Conservation (phyloP, 2,797 vertebrate genomes). For the Parotocinclus haroldoi region DNA sequence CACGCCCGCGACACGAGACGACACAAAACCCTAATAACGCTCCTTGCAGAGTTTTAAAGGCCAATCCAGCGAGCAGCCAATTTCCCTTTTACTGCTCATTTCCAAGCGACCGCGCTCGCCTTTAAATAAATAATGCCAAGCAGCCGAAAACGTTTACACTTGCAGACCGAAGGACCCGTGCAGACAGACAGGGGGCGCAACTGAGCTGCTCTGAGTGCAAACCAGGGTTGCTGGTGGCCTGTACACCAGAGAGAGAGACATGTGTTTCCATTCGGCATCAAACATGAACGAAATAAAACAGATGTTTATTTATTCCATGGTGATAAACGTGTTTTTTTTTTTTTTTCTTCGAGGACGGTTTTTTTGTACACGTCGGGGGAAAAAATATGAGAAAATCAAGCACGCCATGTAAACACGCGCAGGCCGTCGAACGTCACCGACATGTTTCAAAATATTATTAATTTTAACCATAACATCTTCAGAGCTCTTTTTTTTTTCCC, state of each 20-base stretch:
- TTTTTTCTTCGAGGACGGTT: conserved; percentile 21
- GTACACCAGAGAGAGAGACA: conserved; percentile 22
- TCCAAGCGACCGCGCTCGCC: background rate
- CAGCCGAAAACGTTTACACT: conserved; percentile 11
- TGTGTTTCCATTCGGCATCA: conserved; percentile 44
- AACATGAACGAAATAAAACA: conserved; percentile 42
- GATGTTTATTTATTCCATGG: conserved; percentile 22
- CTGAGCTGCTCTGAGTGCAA: conserved; percentile 16
- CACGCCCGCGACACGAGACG: background rate
- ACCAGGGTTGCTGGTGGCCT: background rate
- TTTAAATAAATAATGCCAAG: conserved; percentile 16
- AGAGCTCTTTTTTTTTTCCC: too few relatives aligned
- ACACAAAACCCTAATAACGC: too few relatives aligned
- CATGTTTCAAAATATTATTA: too few relatives aligned
- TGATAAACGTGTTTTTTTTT: conserved; percentile 24
- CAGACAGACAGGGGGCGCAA: conserved; percentile 43
- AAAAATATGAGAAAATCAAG: conserved; percentile 15
- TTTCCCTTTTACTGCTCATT: background rate
- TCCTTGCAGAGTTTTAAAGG: too few relatives aligned
- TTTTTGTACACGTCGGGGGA: background rate
- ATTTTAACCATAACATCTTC: too few relatives aligned
- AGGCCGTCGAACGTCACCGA: background rate
- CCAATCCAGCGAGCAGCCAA: background rate
- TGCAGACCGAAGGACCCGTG: background rate
- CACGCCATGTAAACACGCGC: background rate